Base-by-base conservation (phyloP, 2,888 invertebrate species). In the Caenorhabditis doughertyi region DNA sequence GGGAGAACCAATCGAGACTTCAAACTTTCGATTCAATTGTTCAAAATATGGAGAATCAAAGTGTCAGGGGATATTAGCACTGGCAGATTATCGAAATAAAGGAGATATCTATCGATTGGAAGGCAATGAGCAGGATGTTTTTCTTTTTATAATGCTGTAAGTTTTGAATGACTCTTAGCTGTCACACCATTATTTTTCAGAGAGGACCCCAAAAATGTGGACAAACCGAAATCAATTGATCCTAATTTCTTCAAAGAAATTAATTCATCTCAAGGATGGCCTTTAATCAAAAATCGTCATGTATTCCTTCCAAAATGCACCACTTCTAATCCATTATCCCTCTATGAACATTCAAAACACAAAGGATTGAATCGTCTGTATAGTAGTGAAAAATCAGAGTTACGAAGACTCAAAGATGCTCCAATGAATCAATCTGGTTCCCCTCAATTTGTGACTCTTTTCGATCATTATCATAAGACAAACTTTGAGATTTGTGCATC, bases 391-490 rank as follows among this genome's bases (percentile, higher is more conserved):
- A 81, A 81, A 39, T 56, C 81, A 3, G 76, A 81, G 23, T 21
- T 81, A 16, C 39, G 21, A 1, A n/a, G 56, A 23, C n/a, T 76
- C 32, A n/a, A 49, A 7, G n/a, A n/a, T 11, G n/a, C 2, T 65
- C 49, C 2, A 21, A n/a, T 1, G 25, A 3, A 11, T 16, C 39
- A 39, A 11, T 25, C 60, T 1, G 35, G 39, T 0, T 29, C 47
- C 5, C 42, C 58, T 2, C 55, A 77, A 39, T 81, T 72, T 23
- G 23, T 35, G 16, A 81, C 81, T 11, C 77, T 81, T 21, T 81
- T 67, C 67, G 81, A 81, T 39, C 81, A 81, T 44, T 81, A 67
- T 29, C 81, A 81, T 51, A 81, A 81, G 53, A 55, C 76, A 2
- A 56, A 35, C 1, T 81, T 81, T 25, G 58, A 76, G 47, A 76